These are phyloP conservation scores for Campoplex capitator DNA, from an alignment of 2,888 invertebrate species.

Conservation along the genomic window DNA sequence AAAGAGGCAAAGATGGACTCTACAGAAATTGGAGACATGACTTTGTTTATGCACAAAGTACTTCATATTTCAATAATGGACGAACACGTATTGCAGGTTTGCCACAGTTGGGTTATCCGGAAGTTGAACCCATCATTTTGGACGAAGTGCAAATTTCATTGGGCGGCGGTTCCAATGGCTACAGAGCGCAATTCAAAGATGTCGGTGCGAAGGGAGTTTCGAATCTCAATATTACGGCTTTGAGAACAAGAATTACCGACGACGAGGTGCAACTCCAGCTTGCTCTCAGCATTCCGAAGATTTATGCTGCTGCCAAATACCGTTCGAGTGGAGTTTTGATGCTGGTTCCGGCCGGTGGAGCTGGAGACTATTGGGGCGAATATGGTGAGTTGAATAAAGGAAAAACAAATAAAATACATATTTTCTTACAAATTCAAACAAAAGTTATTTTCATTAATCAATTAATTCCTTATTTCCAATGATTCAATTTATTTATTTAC, in stretches of 20 bases:
- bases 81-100: slow-evolving; percentile 74
- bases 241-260: slow-evolving; percentile 87
- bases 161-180: slow-evolving; percentile 93
- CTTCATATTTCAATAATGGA: background rate
- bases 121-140: slow-evolving; percentile 92
- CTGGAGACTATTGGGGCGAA: slow-evolving; percentile 96
- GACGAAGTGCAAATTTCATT: slow-evolving; percentile 93
- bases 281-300: slow-evolving; percentile 92
- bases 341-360: slow-evolving; percentile 92
- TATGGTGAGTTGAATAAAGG: slow-evolving; percentile 87
- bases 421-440: background rate
- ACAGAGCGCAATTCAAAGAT: slow-evolving; percentile 92
- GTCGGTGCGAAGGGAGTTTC: slow-evolving; percentile 93
- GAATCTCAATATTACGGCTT: slow-evolving; percentile 91
- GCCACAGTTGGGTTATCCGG: slow-evolving; percentile 81
- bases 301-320: slow-evolving; percentile 92
- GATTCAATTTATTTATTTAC: background rate
- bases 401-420: background rate
- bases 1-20: too few relatives aligned
- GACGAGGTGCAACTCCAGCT: slow-evolving; percentile 93
- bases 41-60: background rate
- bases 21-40: too few relatives aligned
- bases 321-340: slow-evolving; percentile 92
- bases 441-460: too few relatives aligned
- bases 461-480: background rate